Conservation (phyloP, 2,797 vertebrate species). For the Myotis pilosus region DNA sequence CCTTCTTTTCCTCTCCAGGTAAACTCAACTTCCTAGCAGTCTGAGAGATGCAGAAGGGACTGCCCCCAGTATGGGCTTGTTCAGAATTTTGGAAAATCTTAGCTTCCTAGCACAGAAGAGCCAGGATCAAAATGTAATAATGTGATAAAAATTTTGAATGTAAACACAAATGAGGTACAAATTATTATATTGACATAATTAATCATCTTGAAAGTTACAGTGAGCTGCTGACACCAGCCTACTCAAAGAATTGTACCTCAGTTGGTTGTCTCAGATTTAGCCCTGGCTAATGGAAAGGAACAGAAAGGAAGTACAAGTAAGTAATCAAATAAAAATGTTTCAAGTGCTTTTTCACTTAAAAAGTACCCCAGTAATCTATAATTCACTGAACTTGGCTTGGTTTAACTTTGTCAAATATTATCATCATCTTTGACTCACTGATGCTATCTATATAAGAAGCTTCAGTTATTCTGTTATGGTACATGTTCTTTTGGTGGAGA, state of each 20-base stretch:
- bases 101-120: neutral
- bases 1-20: neutral
- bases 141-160: slow-evolving; percentile 26
- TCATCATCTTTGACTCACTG: slow-evolving; percentile 62
- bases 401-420: slow-evolving; percentile 65
- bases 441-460: slow-evolving; percentile 24
- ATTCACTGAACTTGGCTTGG: slow-evolving; percentile 58
- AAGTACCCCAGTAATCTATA: slow-evolving; percentile 51
- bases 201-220: slow-evolving; percentile 5
- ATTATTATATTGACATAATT: neutral
- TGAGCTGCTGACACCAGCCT: neutral
- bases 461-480: slow-evolving; percentile 50
- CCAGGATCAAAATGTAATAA: neutral
- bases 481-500: slow-evolving; percentile 53
- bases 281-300: slow-evolving; percentile 34
- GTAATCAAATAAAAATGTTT: slow-evolving; percentile 57
- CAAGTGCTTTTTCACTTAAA: slow-evolving; percentile 46
- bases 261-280: neutral
- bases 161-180: neutral
- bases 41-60: neutral
- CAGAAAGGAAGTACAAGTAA: slow-evolving; percentile 42
- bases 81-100: slow-evolving; percentile 37
- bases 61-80: neutral
- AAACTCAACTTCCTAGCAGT: neutral
- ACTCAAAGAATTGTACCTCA: neutral